A percentile compares a stretch with the other conserved stretches of the same genome.
These are phyloP conservation scores for Motacilla alba DNA, from an alignment of 2,113 vertebrate genomes.

Conservation along the genomic window DNA sequence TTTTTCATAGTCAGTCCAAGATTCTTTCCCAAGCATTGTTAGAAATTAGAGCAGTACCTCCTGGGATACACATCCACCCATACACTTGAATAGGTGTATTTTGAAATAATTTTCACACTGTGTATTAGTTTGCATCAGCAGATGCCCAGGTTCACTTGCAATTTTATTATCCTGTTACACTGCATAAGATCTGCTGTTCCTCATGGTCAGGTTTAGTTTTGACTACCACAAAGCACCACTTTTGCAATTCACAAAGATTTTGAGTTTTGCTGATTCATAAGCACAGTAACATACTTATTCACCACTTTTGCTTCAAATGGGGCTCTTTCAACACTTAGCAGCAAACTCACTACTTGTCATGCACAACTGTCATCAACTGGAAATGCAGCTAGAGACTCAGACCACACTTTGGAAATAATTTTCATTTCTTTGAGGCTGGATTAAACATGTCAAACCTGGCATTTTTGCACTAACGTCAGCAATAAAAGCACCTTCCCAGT, in stretches of 20 bases:
- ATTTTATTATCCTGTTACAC: neutral
- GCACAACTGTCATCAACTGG: neutral
- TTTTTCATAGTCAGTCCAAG: neutral
- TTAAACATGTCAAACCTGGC: neutral
- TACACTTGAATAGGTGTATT: neutral
- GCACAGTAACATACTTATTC: neutral
- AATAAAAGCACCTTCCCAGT: neutral
- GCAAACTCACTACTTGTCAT: neutral
- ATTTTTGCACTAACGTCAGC: neutral
- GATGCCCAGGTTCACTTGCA: neutral
- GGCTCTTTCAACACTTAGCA: neutral
- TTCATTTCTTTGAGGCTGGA: neutral
- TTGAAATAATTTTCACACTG: neutral
- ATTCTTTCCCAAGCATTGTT: neutral
- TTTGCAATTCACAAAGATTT: neutral
- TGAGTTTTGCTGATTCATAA: neutral
- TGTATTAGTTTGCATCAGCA: neutral
- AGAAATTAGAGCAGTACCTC: neutral
- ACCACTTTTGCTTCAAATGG: neutral
- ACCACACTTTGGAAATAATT: neutral
- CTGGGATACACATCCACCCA: neutral
- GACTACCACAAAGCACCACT: neutral
- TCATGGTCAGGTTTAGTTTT: neutral
- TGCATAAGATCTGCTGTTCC: neutral
- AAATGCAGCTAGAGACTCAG: neutral